These are phyloP conservation scores for Numenius arquata DNA, from an alignment of 2,113 vertebrate species.

Conservation along the genomic window DNA sequence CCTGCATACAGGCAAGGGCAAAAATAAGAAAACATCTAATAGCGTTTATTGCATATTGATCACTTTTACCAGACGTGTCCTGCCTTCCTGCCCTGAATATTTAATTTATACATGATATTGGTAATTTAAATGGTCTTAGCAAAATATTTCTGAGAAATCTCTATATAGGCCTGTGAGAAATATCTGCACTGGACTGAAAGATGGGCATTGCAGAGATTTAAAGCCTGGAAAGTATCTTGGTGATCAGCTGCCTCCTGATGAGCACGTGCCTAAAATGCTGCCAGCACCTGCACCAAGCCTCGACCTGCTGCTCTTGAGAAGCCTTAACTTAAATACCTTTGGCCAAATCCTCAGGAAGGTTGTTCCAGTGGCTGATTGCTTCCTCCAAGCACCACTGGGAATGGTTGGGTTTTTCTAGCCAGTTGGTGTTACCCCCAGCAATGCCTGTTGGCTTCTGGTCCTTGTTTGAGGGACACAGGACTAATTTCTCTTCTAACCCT, in stretches of 20 bases:
- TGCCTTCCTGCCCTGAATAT: neutral
- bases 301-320: neutral
- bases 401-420: accelerated
- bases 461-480: neutral
- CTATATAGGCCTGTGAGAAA: too few species aligned
- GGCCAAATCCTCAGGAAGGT: neutral
- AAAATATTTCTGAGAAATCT: too few species aligned
- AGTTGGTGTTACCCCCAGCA: too few species aligned
- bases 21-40: neutral
- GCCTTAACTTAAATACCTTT: too few species aligned
- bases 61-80: accelerated
- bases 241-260: neutral
- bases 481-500: neutral
- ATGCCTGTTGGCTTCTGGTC: neutral
- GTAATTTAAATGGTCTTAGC: neutral
- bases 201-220: accelerated
- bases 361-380: neutral
- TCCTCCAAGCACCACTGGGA: neutral
- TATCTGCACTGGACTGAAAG: accelerated
- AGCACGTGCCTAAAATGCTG: neutral
- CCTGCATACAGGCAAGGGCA: accelerated
- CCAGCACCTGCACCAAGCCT: neutral
- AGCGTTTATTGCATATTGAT: neutral
- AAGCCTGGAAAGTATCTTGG: neutral
- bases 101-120: neutral